These are phyloP conservation scores for Nowickia ferox DNA, from an alignment of 2,888 invertebrate species.

Conservation along the genomic window DNA sequence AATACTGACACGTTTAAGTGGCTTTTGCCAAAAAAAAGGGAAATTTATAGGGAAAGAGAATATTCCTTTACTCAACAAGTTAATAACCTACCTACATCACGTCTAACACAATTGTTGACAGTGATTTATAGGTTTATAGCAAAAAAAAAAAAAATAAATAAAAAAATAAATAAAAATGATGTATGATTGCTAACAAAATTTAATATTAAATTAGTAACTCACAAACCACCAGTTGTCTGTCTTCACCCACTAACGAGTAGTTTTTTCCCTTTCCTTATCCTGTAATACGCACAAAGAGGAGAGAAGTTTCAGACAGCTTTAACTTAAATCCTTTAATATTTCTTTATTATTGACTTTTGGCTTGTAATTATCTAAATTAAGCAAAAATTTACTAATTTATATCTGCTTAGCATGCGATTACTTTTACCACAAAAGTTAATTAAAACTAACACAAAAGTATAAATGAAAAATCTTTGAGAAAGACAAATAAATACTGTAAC, in stretches of 20 bases:
- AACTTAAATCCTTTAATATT: no score
- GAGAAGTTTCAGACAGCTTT: no score
- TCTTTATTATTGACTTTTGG: no score
- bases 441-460: constrained; percentile 11
- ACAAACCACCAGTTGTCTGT: no score
- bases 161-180: no score
- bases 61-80: background rate
- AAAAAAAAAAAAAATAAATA: background rate
- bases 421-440: constrained; percentile 39
- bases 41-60: background rate
- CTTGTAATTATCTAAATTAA: background rate
- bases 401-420: constrained; percentile 47
- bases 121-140: background rate
- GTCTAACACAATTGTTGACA: background rate
- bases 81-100: background rate
- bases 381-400: constrained; percentile 62
- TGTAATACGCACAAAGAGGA: no score
- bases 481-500: no score
- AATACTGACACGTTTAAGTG: background rate
- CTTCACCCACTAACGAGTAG: no score
- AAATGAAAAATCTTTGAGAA: no score
- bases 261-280: no score
- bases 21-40: background rate
- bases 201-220: no score
- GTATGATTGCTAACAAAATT: no score